phyloP scores from a whole-genome alignment of 2,113 vertebrate genomes.

The Rattus rattus region DNA sequence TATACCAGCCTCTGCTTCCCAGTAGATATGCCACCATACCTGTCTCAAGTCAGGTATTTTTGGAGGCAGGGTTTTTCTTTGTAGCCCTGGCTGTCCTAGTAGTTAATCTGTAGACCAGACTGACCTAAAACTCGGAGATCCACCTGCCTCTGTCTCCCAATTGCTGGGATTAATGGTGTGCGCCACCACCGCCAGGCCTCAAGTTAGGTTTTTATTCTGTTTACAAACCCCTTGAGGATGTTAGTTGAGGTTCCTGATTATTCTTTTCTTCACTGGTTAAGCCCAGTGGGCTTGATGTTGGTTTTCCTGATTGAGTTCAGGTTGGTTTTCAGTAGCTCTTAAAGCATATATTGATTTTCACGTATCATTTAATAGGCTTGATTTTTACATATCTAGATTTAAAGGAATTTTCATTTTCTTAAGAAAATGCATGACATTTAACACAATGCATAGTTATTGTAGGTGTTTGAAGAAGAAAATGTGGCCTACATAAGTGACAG shows the following conservation, averaged over 20 bases:
- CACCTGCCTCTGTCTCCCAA: not conserved
- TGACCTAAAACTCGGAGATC: not conserved
- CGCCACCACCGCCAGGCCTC: not conserved
- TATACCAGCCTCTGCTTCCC: not conserved
- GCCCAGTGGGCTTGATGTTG: not conserved
- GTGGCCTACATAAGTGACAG: not conserved
- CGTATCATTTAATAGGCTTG: not conserved
- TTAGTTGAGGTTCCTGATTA: slow-evolving; percentile 4
- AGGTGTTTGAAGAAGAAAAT: slow-evolving; percentile 15
- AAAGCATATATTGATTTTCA: not conserved
- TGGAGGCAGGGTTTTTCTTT: not conserved
- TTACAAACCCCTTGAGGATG: slow-evolving; percentile 29
- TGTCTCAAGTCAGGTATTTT: not conserved
- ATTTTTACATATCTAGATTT: not conserved
- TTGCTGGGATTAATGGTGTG: not conserved
- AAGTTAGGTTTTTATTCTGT: slow-evolving; percentile 1
- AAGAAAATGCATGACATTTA: slow-evolving; percentile 27
- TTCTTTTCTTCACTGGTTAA: not conserved
- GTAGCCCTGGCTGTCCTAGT: not conserved
- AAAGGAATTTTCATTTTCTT: slow-evolving; percentile 43
- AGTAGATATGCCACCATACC: not conserved
- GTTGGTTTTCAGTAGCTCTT: not conserved
- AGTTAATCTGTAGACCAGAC: not conserved
- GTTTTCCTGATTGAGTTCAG: not conserved
- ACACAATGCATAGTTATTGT: not conserved